Base-by-base conservation (phyloP, 2,888 invertebrate genomes). In the Acanthosepion pharaonis region DNA sequence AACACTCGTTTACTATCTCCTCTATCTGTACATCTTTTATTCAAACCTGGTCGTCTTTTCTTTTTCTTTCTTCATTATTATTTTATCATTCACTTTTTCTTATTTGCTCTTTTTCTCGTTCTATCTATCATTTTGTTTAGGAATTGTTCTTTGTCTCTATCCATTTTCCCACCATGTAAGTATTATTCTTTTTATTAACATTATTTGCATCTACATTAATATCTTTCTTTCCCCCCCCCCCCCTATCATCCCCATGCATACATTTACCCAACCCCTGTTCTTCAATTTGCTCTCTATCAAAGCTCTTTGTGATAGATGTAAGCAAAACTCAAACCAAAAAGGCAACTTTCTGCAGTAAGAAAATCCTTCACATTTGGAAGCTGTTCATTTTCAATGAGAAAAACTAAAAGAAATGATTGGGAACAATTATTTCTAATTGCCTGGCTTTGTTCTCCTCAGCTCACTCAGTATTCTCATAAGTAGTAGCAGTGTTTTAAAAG, bases 371-470 rank as follows among this genome's bases (percentile, higher is more conserved):
- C n/a, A 23, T 59, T 59, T 59, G 20, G 20, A 23, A 59, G 59
- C 59, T 23, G 59, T 59, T 23, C 59, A 5, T 23, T 59, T 20
- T 28, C 8, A 78, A n/a, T n/a, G n/a, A 78, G n/a, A 78, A 6
- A n/a, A n/a, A 78, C 1, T 28, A 9, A 64, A 28, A 64, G 64
- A 64, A 64, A 8, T 28, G 64, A 28, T 9, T 15, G 28, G n/a
- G 78, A 78, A 78, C 11, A 78, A 78, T 78, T 78, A n/a, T 78
- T 78, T 78, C 78, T 78, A 78, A 78, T 78, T 78, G 78, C n/a
- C 28, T 78, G 78, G 42, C 59, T 23, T 59, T 59, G n/a, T 78
- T 78, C 78, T 78, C 78, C 15, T 78, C 15, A 78, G 18, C 20
- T 15, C 59, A 23, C 23, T 59, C 59, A 9, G 78, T 5, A 28